phyloP scores from a whole-genome alignment of 2,113 vertebrate species.

The Uria aalge region DNA sequence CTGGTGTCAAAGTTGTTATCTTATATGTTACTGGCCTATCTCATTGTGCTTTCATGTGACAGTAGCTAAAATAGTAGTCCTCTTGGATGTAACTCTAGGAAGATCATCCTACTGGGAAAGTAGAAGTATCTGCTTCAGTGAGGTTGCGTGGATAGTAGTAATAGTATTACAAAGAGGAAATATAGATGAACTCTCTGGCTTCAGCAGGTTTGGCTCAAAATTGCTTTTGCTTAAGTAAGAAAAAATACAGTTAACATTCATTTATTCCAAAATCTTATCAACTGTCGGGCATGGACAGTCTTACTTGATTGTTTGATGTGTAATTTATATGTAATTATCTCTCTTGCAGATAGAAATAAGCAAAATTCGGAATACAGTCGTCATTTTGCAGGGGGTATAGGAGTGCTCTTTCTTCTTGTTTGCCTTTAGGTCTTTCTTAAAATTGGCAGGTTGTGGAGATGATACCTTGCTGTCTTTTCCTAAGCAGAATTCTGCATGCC shows the following conservation, averaged over 20 bases:
- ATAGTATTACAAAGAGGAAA: not conserved
- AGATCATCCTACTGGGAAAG: not conserved
- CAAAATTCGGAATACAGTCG: not conserved
- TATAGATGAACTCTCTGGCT: not conserved
- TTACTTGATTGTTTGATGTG: not conserved
- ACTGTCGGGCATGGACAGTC: not conserved
- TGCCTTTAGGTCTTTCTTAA: not conserved
- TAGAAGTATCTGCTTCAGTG: not conserved
- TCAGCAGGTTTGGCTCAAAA: not conserved
- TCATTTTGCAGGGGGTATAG: not conserved
- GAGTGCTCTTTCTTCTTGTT: not conserved
- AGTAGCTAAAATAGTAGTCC: not conserved
- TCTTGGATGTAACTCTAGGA: not conserved
- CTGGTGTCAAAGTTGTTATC: not conserved
- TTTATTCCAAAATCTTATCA: not conserved
- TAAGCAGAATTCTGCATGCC: not conserved
- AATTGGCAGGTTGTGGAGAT: not conserved
- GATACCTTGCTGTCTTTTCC: not conserved
- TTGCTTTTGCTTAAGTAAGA: not conserved
- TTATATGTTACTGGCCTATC: not conserved
- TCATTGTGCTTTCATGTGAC: not conserved
- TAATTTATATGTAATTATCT: not conserved
- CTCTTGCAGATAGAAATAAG: not conserved
- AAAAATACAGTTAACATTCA: not conserved
- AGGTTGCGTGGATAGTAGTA: not conserved